These are phyloP conservation scores for Toxostoma redivivum DNA, from an alignment of 2,113 vertebrate genomes.

Conservation along the genomic window DNA sequence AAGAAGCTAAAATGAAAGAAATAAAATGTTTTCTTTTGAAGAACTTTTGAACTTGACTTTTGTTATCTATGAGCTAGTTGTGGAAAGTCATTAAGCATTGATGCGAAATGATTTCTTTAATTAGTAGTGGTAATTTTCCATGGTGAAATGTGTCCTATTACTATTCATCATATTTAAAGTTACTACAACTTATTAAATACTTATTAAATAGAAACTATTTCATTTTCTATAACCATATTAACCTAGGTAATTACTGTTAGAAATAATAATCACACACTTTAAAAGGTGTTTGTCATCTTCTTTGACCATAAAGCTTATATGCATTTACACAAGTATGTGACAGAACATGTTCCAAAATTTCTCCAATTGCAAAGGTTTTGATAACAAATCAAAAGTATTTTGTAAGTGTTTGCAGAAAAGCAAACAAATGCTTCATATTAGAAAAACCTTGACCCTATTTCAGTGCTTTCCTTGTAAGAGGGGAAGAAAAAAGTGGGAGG, in stretches of 20 bases:
- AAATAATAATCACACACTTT: not conserved
- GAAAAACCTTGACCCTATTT: not conserved
- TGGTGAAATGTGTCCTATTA: not conserved
- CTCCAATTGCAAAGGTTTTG: not conserved
- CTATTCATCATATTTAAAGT: not conserved
- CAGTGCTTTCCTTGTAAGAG: not conserved
- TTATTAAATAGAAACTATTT: not conserved
- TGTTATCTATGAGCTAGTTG: not conserved
- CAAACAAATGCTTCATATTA: not conserved
- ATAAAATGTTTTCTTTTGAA: not conserved
- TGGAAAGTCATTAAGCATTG: not conserved
- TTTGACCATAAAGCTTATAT: not conserved
- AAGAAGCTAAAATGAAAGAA: not conserved
- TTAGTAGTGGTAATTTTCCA: not conserved
- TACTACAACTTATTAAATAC: too few species aligned
- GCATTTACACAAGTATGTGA: not conserved
- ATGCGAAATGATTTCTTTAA: not conserved
- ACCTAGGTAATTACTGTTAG: not conserved
- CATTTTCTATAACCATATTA: not conserved
- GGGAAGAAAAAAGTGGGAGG: accelerated
- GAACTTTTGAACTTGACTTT: not conserved
- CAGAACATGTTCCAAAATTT: not conserved
- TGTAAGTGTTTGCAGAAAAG: not conserved
- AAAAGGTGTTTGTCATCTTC: not conserved
- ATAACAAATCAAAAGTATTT: not conserved